Conservation (phyloP, 2,888 invertebrate species). For the Mythimna loreyi region DNA sequence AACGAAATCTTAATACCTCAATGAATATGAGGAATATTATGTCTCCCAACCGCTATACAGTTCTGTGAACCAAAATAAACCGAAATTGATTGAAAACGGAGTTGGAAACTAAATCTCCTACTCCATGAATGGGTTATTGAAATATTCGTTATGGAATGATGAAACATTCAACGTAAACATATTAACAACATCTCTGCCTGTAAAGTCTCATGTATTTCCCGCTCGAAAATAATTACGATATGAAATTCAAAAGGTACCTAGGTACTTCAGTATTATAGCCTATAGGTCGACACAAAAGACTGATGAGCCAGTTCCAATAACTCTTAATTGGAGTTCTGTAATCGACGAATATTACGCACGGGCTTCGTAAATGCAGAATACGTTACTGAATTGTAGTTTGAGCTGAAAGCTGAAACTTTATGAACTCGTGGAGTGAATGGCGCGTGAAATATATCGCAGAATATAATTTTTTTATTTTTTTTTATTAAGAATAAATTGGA, state of each 20-base stretch:
- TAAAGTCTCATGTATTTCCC: not conserved
- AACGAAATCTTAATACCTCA: not conserved
- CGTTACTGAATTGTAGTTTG: not conserved
- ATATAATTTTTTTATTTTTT: too few relatives aligned
- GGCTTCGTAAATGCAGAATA: not conserved
- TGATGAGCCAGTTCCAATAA: not conserved
- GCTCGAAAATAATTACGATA: not conserved
- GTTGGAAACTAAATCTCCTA: not conserved
- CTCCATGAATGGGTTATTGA: not conserved
- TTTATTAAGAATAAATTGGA: not conserved
- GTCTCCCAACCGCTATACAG: not conserved
- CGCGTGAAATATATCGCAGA: not conserved
- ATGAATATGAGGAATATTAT: not conserved
- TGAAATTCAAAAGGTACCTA: not conserved
- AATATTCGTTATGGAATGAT: too few relatives aligned
- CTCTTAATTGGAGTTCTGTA: not conserved
- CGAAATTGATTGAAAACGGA: not conserved
- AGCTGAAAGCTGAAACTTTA: not conserved
- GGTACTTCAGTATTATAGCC: not conserved
- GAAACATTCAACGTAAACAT: too few relatives aligned
- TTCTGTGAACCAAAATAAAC: constrained; percentile 6
- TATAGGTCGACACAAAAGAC: not conserved
- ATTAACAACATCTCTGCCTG: not conserved
- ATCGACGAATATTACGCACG: not conserved
- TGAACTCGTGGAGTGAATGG: not conserved